Base-by-base conservation (phyloP, 2,797 vertebrate genomes). In the Loriculus beryllinus region DNA sequence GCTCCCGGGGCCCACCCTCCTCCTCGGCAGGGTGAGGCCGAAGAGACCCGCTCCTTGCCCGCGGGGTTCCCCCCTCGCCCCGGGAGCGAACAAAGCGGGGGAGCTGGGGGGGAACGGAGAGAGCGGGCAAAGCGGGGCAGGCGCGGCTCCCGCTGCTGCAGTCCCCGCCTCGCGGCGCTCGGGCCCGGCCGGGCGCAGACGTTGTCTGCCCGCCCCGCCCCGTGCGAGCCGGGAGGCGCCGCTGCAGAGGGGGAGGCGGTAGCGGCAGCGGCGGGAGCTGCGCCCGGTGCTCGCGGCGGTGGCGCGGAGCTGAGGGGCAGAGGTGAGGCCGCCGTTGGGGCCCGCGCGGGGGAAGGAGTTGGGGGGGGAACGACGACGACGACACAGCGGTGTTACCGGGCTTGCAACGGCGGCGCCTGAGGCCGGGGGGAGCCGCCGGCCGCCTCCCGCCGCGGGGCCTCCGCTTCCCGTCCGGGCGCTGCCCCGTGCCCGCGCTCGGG, bases 201-300 rank as follows among this genome's bases (percentile, higher is more conserved):
- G 86, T 78, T 82, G 92, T 49, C 90, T 78, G 89, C 86, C 91
- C 63, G 68, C 48, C 79, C 48, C 43, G 42, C 42, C 42, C 42
- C 42, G 42, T 18, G 91, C 68, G 18, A 95, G 95, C 94, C 84
- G 90, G 82, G 93, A 96, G 95, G 91, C 40, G 91, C 95, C 21
- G 92, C 60, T 43, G 95, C 89, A 43, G 82, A 54, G 62, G 23
- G 40, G 43, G 40, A 65, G 63, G 54, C 29, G 74, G 40, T 63
- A 15, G 70, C 29, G 74, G 40, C 63, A 15, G 70, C 15, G 31
- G 11, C 6, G 23, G 93, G 79, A 64, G 91, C 79, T 35, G 80
- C 70, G 56, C 65, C 70, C 42, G 86, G 56, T n/a, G n/a, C n/a
- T n/a, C 20, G 20, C 74, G 86, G 85, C 51, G 81, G 90, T 12